Base-by-base conservation (phyloP, 2,113 vertebrate genomes). In the Nyctibius bracteatus region DNA sequence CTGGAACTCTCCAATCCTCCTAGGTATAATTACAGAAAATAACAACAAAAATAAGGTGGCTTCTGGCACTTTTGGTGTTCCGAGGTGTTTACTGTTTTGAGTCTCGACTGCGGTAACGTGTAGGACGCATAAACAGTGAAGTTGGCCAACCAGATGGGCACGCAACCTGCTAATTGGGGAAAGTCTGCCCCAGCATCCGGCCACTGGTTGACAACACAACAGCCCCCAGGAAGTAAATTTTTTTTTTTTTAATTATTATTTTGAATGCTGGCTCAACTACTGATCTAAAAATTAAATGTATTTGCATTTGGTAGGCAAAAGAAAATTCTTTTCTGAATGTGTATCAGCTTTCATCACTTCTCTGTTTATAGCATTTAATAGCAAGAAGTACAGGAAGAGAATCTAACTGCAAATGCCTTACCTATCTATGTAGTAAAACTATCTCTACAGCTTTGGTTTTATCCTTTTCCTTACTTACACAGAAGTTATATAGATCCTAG, bases 11-110 rank as follows among this genome's bases (percentile, higher is more conserved):
- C 73, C 93, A 92, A 12, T 61, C 37, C 73, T 82, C 90, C 46
- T 49, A 94, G 89, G 86, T 88, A 58, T 96, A 95, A 95, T 92
- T 96, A 95, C 92, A 73, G 59, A 86, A 97, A 94, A 92, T 66
- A 95, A 96, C 30, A 62, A 96, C 37, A 62, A 95, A 95, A 93
- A 92, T 88, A 90, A 88, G 80, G 62, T 88, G 86, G 84, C 82
- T 96, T 82, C 83, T 90, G 92, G 85, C 67, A 94, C 33, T 97
- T 89, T 90, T 78, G 81, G 86, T 63, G 65, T 79, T 57, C 27
- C 1, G 25, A 94, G 89, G 70, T 14, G 58, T 93, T 85, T 82
- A 91, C 85, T 90, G 93, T 92, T 94, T 55, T 18, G 77, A 81
- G 89, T 86, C 90, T 62, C 23, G 51, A 52, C 94, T 95, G 81